These are phyloP conservation scores for Orchesella cincta DNA, from an alignment of 1,140 invertebrate genomes.

Conservation along the genomic window DNA sequence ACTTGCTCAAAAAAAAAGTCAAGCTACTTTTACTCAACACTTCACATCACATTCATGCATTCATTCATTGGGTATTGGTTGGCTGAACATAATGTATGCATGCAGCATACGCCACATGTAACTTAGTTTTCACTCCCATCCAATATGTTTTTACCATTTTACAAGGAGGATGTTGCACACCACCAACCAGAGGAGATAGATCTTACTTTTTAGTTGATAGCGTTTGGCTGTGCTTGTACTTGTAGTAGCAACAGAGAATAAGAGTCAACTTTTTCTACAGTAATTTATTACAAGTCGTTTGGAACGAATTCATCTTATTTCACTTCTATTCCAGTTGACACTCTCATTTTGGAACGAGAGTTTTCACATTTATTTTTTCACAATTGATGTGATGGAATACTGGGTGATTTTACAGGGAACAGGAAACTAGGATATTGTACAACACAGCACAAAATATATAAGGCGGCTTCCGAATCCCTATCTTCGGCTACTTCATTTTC, in stretches of 20 bases:
- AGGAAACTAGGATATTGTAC: neutral
- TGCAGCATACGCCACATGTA: neutral
- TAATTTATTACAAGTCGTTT: constrained; percentile 24
- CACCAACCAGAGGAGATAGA: neutral
- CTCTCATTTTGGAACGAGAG: constrained; percentile 6
- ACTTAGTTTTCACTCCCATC: neutral
- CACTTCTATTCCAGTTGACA: constrained; percentile 25
- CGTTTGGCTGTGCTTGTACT: neutral
- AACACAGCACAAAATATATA: neutral
- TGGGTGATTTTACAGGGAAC: neutral
- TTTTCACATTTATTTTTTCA: constrained; percentile 13
- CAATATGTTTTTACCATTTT: neutral
- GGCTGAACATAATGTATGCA: constrained; percentile 18
- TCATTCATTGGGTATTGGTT: constrained; percentile 19
- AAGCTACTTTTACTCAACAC: constrained; percentile 16
- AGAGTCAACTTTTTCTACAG: neutral
- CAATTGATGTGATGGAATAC: constrained; percentile 20
- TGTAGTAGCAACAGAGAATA: neutral
- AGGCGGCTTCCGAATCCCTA: too few relatives aligned
- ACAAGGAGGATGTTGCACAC: too few relatives aligned
- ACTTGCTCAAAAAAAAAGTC: neutral
- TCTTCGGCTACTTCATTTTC: too few relatives aligned
- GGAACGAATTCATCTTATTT: constrained; percentile 19
- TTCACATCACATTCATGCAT: constrained; percentile 14
- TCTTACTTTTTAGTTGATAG: neutral